Evolutionary conservation across 2,113 vertebrate genomes (phyloP).

Genomic region (Poeciliopsis prolifica): DNA sequence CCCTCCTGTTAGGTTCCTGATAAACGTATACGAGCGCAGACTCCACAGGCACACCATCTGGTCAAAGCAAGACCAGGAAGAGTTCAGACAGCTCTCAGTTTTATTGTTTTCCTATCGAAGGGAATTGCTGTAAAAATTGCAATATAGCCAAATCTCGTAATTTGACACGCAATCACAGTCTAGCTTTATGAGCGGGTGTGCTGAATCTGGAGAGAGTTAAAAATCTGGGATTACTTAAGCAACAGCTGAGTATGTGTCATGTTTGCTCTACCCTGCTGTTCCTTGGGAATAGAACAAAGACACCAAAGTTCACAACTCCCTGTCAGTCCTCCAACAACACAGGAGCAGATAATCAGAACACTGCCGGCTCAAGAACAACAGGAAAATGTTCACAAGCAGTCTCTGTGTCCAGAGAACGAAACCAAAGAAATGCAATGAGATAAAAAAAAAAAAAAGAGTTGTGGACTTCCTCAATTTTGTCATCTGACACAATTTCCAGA

Average conservation of each 20-base stretch:
- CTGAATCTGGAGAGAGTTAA: neutral
- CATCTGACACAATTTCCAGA: neutral
- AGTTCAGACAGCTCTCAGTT: slow-evolving; percentile 1
- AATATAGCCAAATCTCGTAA: neutral
- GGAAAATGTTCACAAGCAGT: neutral
- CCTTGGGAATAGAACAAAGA: neutral
- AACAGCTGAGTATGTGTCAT: neutral
- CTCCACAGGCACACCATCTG: slow-evolving; percentile 94
- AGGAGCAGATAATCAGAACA: neutral
- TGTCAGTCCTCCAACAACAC: neutral
- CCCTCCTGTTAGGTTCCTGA: slow-evolving; percentile 87
- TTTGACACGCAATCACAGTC: neutral
- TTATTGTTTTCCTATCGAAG: neutral
- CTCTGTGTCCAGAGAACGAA: neutral
- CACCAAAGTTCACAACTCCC: neutral
- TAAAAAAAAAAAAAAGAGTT: too few species aligned
- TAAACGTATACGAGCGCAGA: slow-evolving; percentile 90
- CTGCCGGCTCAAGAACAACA: neutral
- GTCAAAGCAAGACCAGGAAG: neutral
- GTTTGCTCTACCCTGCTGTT: slow-evolving; percentile 2
- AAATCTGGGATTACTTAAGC: slow-evolving; percentile 4
- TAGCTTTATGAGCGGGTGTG: slow-evolving; percentile 3
- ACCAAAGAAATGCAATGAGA: too few species aligned
- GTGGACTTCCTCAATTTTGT: neutral
- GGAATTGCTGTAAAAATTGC: neutral